These are phyloP conservation scores for Tiaroga cobitis DNA, from an alignment of 2,797 vertebrate genomes.

Conservation along the genomic window DNA sequence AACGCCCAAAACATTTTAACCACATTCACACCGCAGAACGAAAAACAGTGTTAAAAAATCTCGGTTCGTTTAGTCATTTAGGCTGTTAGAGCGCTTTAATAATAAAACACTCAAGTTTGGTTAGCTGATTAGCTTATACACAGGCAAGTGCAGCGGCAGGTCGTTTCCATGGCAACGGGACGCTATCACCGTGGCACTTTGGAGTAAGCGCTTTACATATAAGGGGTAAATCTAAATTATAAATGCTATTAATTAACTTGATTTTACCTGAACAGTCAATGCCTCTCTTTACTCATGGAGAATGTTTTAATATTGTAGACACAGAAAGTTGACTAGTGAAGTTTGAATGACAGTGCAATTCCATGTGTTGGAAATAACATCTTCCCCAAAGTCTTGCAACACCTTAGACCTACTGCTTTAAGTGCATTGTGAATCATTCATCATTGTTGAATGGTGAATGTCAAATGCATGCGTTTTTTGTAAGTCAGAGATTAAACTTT, in stretches of 20 bases:
- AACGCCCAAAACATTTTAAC: not conserved
- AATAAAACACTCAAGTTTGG: not conserved
- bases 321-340: not conserved
- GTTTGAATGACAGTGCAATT: slow-evolving; percentile 10
- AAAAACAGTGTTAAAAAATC: not conserved
- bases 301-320: not conserved
- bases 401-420: slow-evolving; percentile 9
- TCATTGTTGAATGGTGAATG: slow-evolving; percentile 26
- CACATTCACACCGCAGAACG: not conserved
- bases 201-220: not conserved
- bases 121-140: slow-evolving; percentile 28
- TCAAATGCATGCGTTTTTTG: slow-evolving; percentile 5
- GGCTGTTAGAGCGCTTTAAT: not conserved
- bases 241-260: not conserved
- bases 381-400: not conserved
- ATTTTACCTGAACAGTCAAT: not conserved
- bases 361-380: slow-evolving; percentile 13
- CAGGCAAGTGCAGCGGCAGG: not conserved
- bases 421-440: slow-evolving; percentile 21
- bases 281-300: not conserved
- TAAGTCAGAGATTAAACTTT: slow-evolving; percentile 22
- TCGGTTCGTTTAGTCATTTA: not conserved
- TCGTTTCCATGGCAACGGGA: slow-evolving; percentile 68
- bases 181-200: slow-evolving; percentile 9
- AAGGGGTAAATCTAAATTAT: too few relatives aligned